Conservation (phyloP, 2,888 invertebrate species). For the Lithodes maja region DNA sequence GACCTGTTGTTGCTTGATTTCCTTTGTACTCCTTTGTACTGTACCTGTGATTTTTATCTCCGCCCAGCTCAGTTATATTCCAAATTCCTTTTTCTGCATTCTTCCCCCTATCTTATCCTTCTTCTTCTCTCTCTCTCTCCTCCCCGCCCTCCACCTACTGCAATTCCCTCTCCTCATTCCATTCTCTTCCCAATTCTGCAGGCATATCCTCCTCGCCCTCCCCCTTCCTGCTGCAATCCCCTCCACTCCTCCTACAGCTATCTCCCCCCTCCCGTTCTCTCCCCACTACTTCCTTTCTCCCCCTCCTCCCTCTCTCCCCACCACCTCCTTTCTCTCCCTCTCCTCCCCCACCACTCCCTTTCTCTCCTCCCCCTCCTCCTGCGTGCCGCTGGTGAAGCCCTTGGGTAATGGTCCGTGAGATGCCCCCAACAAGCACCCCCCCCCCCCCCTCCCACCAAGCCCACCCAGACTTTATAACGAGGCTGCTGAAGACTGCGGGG, state of each 20-base stretch:
- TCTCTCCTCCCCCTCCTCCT: neutral
- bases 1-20: no score
- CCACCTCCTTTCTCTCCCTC: neutral
- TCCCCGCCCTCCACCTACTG: no score
- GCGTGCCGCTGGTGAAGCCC: conserved; percentile 1
- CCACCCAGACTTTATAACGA: conserved; percentile 42
- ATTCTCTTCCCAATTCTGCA: neutral
- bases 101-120: no score
- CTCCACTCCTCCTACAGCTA: neutral
- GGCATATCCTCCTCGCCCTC: neutral
- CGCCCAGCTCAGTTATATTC: no score
- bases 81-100: no score
- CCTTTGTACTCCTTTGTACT: no score
- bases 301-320: neutral
- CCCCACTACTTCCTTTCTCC: neutral
- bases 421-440: conserved; percentile 32
- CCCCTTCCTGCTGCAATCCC: neutral
- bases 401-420: conserved; percentile 49
- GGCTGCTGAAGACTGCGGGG: conserved; percentile 38
- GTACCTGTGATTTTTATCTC: no score
- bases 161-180: neutral
- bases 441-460: conserved; percentile 13
- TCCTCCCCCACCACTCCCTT: neutral
- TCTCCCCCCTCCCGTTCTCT: neutral
- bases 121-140: no score